Conservation (phyloP, 2,888 invertebrate species). For the Eupithecia pulchellata region DNA sequence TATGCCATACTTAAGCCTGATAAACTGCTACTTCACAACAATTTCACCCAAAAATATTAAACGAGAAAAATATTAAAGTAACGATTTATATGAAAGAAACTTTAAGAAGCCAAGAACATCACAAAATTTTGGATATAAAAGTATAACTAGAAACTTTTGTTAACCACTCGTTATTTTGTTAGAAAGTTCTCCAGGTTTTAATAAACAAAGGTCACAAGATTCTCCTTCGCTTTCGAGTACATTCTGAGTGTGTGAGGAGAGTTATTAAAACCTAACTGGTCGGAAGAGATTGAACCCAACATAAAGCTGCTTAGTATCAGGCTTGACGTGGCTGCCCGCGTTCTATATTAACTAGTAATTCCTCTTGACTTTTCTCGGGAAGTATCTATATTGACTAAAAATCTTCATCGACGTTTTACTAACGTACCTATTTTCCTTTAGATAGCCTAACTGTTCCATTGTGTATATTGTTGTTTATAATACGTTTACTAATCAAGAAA, state of each 20-base stretch:
- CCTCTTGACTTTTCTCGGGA: neutral
- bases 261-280: slow-evolving; percentile 2
- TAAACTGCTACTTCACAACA: slow-evolving; percentile 10
- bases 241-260: slow-evolving; percentile 15
- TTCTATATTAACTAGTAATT: neutral
- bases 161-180: slow-evolving; percentile 8
- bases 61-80: slow-evolving; percentile 10
- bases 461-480: too few relatives aligned
- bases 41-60: slow-evolving; percentile 11
- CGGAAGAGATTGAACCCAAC: neutral
- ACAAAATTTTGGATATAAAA: slow-evolving; percentile 2
- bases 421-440: neutral
- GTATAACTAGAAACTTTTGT: slow-evolving; percentile 1
- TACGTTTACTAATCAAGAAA: too few relatives aligned
- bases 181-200: slow-evolving; percentile 15
- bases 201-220: slow-evolving; percentile 28
- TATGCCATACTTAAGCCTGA: neutral
- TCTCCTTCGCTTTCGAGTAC: slow-evolving; percentile 25
- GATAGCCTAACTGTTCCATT: neutral
- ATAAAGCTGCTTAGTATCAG: neutral
- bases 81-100: slow-evolving; percentile 5
- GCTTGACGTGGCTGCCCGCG: neutral
- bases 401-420: neutral
- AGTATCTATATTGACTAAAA: neutral
- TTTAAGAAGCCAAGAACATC: neutral